Conservation (phyloP, 2,113 vertebrate genomes). For the Centrocercus urophasianus region DNA sequence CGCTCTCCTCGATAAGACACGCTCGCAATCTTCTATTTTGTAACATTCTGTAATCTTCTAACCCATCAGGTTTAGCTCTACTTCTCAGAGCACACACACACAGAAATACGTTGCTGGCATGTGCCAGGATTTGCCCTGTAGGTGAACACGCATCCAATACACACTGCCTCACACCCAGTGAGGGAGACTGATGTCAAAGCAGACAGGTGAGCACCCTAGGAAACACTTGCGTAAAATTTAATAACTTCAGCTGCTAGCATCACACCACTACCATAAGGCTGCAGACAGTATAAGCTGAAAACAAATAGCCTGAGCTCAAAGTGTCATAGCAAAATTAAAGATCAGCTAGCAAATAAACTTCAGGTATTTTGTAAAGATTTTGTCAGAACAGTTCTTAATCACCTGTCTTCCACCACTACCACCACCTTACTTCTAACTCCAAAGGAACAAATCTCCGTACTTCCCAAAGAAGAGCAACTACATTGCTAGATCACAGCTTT, state of each 20-base stretch:
- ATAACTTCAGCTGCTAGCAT: neutral
- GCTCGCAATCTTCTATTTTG: neutral
- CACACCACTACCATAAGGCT: neutral
- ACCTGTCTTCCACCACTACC: neutral
- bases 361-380: too few species aligned
- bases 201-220: neutral
- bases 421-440: neutral
- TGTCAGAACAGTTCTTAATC: neutral
- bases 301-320: neutral
- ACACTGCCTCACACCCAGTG: accelerated
- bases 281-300: neutral
- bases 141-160: neutral
- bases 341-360: neutral
- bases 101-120: neutral
- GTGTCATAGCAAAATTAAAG: neutral
- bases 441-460: neutral
- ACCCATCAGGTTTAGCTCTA: neutral
- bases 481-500: neutral
- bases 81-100: neutral
- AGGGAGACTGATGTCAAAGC: neutral
- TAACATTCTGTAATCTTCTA: neutral
- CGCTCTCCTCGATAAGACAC: neutral
- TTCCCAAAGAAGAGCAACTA: neutral
- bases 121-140: neutral
- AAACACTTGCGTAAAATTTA: neutral